Conservation (phyloP, 2,888 invertebrate genomes). For the Lamellibrachia columna region DNA sequence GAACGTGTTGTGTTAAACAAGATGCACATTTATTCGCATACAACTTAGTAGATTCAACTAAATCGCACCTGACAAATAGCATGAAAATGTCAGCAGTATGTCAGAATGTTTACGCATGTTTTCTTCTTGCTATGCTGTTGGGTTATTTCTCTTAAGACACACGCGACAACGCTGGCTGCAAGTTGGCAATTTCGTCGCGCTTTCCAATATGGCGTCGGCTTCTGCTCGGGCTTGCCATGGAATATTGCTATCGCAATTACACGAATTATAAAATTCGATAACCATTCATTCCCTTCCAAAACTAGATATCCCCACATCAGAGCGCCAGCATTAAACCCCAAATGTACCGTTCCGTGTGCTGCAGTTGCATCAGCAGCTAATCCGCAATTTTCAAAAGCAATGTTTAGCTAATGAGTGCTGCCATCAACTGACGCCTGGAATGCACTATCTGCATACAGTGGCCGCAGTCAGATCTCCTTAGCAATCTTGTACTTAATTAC, state of each 20-base stretch:
- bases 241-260: constrained; percentile 1
- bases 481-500: constrained; percentile 1
- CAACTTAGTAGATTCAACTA: background rate
- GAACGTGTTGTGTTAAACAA: background rate
- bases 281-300: background rate
- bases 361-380: background rate
- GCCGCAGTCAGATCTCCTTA: background rate
- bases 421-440: background rate
- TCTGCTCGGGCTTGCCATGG: background rate
- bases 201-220: background rate
- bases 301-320: background rate
- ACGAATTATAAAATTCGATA: constrained; percentile 10
- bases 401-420: background rate
- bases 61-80: background rate
- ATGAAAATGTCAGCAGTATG: background rate
- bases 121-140: background rate
- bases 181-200: background rate
- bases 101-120: background rate
- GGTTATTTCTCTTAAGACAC: background rate
- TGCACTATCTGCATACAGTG: background rate
- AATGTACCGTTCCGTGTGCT: background rate
- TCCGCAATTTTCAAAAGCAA: constrained; percentile 12
- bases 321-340: background rate
- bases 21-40: background rate
- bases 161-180: background rate